Evolutionary conservation across 2,113 vertebrate genomes (phyloP).

Genomic region (Zingel zingel): DNA sequence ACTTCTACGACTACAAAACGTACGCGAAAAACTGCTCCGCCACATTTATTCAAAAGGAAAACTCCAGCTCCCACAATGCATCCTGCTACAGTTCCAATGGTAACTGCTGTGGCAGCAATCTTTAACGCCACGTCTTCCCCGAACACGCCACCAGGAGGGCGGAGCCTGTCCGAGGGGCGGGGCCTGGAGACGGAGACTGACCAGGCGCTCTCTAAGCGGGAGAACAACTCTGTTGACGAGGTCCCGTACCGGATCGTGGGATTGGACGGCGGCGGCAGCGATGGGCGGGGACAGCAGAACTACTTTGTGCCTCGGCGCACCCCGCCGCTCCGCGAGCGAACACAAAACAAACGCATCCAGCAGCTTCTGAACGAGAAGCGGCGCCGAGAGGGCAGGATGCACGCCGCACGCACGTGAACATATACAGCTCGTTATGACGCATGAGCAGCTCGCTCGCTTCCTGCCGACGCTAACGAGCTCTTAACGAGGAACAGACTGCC

Average conservation of each 20-base stretch:
- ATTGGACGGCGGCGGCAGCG: constrained; percentile 80
- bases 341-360: constrained; percentile 94
- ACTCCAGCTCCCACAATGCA: too few relatives aligned
- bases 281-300: constrained; percentile 73
- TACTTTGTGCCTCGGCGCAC: constrained; percentile 85
- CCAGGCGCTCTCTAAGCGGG: constrained; percentile 77
- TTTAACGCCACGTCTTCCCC: background rate
- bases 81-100: background rate
- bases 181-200: background rate
- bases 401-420: too few relatives aligned
- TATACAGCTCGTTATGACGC: background rate
- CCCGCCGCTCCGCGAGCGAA: constrained; percentile 86
- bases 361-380: constrained; percentile 91
- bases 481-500: background rate
- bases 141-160: background rate
- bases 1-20: too few relatives aligned
- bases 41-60: too few relatives aligned
- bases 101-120: constrained; percentile 3
- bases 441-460: constrained; percentile 27
- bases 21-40: too few relatives aligned
- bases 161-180: background rate
- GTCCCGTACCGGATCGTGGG: constrained; percentile 85
- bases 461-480: constrained; percentile 21
- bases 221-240: constrained; percentile 88
- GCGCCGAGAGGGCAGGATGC: constrained; percentile 25